Evolutionary conservation across 2,797 vertebrate species (phyloP), one percentile per base, ranked within the genome.

Genomic region (Mormyrus hasselquistii): DNA sequence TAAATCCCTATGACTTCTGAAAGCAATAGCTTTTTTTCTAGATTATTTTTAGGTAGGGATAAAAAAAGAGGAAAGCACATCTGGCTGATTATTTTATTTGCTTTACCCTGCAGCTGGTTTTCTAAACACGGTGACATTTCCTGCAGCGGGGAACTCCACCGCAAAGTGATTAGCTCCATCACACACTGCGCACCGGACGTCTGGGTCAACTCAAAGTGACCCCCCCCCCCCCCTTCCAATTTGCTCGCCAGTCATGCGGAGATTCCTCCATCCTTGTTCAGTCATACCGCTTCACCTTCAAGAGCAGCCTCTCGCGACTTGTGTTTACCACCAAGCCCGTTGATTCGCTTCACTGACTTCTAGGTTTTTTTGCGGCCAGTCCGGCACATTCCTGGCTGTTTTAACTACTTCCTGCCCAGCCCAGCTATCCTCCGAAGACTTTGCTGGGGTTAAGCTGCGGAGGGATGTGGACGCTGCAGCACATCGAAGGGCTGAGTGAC

Each of bases 361-460:
- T 90, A 94, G 91, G 94, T 94, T 94, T 22, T n/a, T n/a, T 7
- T 93, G 90, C 93, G 92, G 94, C 91, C 93, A 92, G 92, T 93
- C 47, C 55, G 34, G 10, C 2, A 87, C 92, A 91, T 93, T 44
- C 92, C 79, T 86, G 91, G 89, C 88, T 90, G 92, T 87, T 90
- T 85, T 65, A 89, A 86, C 41, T 47, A 1, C 44, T 73, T 86
- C 44, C 8, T 12, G 41, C 9, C 57, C 57, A n/a, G 29, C 6
- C 29, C 55, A 2, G 55, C 12, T 52, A 44, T 50, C n/a, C 52
- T 4, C 44, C 22, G 29, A 73, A 16, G 12, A 16, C 29, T 34
- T 65, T 14, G 25, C 62, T 14, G 62, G 22, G 62, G 25, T 65
- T 14, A 34, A 34, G 73, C 16, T 8, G 2, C 14, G 8, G 41